phyloP scores from a whole-genome alignment of 1,140 invertebrate genomes.

The Cotesia chilonis region DNA sequence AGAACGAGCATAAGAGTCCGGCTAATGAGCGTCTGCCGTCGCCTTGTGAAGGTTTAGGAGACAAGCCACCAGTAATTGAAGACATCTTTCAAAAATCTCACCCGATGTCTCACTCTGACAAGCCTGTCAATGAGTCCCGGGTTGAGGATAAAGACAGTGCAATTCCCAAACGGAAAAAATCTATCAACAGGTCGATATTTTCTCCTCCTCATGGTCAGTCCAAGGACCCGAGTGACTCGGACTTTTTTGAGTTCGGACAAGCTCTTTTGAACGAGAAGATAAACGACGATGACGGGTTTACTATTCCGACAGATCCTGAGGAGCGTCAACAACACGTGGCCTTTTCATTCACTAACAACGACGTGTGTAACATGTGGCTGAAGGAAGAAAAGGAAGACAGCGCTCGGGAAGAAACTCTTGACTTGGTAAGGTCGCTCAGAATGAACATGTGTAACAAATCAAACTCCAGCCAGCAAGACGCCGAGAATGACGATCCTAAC shows the following conservation, averaged over 20 bases:
- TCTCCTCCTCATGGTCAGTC: slow-evolving; percentile 70
- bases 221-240: slow-evolving; percentile 70
- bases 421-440: slow-evolving; percentile 80
- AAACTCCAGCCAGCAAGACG: slow-evolving; percentile 63
- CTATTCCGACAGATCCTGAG: slow-evolving; percentile 70
- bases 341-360: slow-evolving; percentile 70
- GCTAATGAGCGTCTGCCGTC: background rate
- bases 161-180: slow-evolving; percentile 53
- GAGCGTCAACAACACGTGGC: slow-evolving; percentile 69
- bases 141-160: slow-evolving; percentile 46
- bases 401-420: slow-evolving; percentile 79
- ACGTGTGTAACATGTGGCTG: slow-evolving; percentile 67
- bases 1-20: slow-evolving; percentile 8
- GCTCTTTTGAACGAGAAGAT: slow-evolving; percentile 72
- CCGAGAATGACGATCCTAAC: slow-evolving; percentile 51
- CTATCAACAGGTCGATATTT: slow-evolving; percentile 72
- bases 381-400: slow-evolving; percentile 83
- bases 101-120: slow-evolving; percentile 10
- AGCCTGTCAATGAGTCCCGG: slow-evolving; percentile 32
- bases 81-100: slow-evolving; percentile 34
- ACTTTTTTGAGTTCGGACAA: slow-evolving; percentile 74
- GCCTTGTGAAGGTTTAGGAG: background rate
- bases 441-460: slow-evolving; percentile 75
- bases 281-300: slow-evolving; percentile 71
- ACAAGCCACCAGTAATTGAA: background rate